Evolutionary conservation across 2,888 invertebrate genomes (phyloP), one percentile per base, ranked within the genome.

Genomic region (Eudasyphora cyanicolor): DNA sequence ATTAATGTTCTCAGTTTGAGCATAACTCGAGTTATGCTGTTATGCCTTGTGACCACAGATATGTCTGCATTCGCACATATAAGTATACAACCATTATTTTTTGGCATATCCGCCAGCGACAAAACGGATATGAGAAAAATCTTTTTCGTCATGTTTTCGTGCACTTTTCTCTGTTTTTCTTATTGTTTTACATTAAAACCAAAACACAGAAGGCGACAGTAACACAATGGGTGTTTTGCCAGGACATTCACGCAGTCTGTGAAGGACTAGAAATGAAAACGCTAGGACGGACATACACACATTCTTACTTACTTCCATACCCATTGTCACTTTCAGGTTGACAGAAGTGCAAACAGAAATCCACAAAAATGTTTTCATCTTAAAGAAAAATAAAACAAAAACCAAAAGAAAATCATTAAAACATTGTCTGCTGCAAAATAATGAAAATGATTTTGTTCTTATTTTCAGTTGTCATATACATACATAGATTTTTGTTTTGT

Each of bases 71-170:
- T 32, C 32, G 32, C 32, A n/a, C n/a, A n/a, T n/a, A n/a, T n/a
- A 32, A 32, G 32, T 6, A 8, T 8, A 32, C 32, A 6, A 8
- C 32, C 32, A 19, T n/a, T 49, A 17, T 49, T 51, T 78, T 76
- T 82, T 74, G 76, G 67, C 81, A 82, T 67, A 74, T 77, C 77
- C 73, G 73, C 73, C 54, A 73, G 69, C 42, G 76, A 64, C 54
- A 49, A n/a, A 49, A 71, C 64, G 76, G 64, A 81, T 81, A 73
- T 76, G 64, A 73, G 54, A 64, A 54, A 32, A 81, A 51, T 51
- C 29, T 64, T 76, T 76, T 45, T 73, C 19, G 54, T 35, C 42
- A 32, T 32, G 17, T 19, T 64, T 38, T 64, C 51, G 27, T 51
- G 2, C 10, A 49, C 32, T 14, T 32, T 38, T 76, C 8, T 64